These are phyloP conservation scores for Campylorhamphus procurvoides DNA, from an alignment of 2,113 vertebrate species.

Conservation along the genomic window DNA sequence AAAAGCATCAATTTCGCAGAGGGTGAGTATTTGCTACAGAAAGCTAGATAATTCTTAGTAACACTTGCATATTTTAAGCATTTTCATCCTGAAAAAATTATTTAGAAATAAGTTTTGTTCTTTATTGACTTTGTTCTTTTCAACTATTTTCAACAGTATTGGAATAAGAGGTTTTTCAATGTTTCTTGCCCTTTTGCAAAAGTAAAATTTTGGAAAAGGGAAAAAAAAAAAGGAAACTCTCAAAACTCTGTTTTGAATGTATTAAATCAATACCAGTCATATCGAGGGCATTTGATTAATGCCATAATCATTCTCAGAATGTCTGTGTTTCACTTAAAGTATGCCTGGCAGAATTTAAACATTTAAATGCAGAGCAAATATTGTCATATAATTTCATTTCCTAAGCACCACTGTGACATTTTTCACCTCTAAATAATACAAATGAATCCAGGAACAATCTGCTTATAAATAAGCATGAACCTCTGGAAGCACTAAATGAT, in stretches of 20 bases:
- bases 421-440: conserved; percentile 44
- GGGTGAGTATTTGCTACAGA: not conserved
- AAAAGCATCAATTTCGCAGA: not conserved
- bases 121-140: not conserved
- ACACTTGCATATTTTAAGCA: not conserved
- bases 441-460: not conserved
- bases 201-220: not conserved
- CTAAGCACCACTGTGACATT: conserved; percentile 1
- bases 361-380: conserved; percentile 32
- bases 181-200: not conserved
- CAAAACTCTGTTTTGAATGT: not conserved
- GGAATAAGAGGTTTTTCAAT: not conserved
- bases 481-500: not conserved
- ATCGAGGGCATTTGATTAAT: not conserved
- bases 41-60: not conserved
- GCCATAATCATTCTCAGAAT: not conserved
- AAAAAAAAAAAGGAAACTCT: not conserved
- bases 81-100: not conserved
- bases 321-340: not conserved
- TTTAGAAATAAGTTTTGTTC: not conserved
- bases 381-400: not conserved
- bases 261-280: not conserved
- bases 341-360: not conserved
- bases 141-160: not conserved
- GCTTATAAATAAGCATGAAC: conserved; percentile 26